Evolutionary conservation across 2,113 vertebrate species (phyloP).

Genomic region (Cyanoramphus novaezelandiae): DNA sequence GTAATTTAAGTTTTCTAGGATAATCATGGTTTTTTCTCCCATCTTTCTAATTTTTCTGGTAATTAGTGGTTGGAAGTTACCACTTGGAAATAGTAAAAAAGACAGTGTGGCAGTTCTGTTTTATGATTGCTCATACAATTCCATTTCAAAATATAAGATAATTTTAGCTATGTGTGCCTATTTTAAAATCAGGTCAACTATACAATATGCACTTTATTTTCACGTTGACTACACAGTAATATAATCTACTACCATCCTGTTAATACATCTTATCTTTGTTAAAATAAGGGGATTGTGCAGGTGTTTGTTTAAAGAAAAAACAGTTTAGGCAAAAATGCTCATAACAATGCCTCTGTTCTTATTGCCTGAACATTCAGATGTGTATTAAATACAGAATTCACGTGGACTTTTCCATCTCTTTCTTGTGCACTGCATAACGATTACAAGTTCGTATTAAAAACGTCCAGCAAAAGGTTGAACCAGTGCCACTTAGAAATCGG

Average conservation of each 20-base stretch:
- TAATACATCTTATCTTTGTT: background rate
- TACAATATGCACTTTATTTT: conserved; percentile 32
- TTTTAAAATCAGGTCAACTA: conserved; percentile 12
- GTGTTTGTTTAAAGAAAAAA: conserved; percentile 21
- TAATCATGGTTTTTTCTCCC: background rate
- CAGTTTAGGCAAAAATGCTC: background rate
- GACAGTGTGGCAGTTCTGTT: background rate
- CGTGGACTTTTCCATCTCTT: background rate
- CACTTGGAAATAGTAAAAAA: conserved; percentile 17
- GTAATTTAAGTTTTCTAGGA: background rate
- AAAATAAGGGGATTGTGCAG: background rate
- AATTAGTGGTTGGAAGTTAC: background rate
- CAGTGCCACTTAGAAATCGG: conserved; percentile 18
- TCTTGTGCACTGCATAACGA: background rate
- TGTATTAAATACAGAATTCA: background rate
- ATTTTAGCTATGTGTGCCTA: background rate
- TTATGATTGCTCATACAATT: background rate
- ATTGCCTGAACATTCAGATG: conserved; percentile 1
- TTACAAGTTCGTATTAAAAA: conserved; percentile 7
- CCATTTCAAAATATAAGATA: background rate
- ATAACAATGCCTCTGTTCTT: conserved; percentile 11
- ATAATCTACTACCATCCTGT: background rate
- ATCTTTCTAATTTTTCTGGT: background rate
- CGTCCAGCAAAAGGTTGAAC: conserved; percentile 10
- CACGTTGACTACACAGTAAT: background rate